A percentile compares a stretch with the other conserved stretches of the same genome.
Evolutionary conservation across 2,113 vertebrate genomes (phyloP).

Genomic region (Trematomus loennbergii): DNA sequence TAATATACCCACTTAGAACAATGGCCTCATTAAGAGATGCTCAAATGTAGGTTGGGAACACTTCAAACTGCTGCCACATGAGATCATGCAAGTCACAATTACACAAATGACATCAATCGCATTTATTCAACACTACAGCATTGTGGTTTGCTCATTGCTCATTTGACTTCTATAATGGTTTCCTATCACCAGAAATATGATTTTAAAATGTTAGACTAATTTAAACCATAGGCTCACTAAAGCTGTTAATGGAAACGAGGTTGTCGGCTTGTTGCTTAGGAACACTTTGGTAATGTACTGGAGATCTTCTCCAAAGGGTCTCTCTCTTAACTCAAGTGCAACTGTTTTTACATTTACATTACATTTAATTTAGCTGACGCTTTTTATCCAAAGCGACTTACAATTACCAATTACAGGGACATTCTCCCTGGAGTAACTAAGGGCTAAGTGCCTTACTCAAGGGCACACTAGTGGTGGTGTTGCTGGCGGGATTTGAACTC

Average conservation of each 20-base stretch:
- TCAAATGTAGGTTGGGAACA: slow-evolving; percentile 21
- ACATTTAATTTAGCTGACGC: too few species aligned
- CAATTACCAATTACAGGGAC: too few species aligned
- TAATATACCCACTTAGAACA: background rate
- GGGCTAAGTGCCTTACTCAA: too few species aligned
- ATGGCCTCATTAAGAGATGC: background rate
- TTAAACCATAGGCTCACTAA: background rate
- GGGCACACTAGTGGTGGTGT: too few species aligned
- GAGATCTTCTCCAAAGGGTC: background rate
- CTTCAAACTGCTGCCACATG: background rate
- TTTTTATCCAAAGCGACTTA: too few species aligned
- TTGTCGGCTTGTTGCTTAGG: slow-evolving; percentile 47
- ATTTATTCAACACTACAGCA: background rate
- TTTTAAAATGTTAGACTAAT: background rate
- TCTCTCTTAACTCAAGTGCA: background rate
- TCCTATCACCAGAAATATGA: slow-evolving; percentile 10
- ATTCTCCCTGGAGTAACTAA: too few species aligned
- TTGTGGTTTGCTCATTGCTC: slow-evolving; percentile 4
- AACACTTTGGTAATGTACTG: slow-evolving; percentile 32
- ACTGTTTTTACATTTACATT: background rate
- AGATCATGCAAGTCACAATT: background rate
- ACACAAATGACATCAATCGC: slow-evolving; percentile 3
- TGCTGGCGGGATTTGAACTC: too few species aligned
- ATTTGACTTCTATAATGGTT: slow-evolving; percentile 12
- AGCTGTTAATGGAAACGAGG: background rate